Base-by-base conservation (phyloP, 2,113 vertebrate species). In the Mus spicilegus region DNA sequence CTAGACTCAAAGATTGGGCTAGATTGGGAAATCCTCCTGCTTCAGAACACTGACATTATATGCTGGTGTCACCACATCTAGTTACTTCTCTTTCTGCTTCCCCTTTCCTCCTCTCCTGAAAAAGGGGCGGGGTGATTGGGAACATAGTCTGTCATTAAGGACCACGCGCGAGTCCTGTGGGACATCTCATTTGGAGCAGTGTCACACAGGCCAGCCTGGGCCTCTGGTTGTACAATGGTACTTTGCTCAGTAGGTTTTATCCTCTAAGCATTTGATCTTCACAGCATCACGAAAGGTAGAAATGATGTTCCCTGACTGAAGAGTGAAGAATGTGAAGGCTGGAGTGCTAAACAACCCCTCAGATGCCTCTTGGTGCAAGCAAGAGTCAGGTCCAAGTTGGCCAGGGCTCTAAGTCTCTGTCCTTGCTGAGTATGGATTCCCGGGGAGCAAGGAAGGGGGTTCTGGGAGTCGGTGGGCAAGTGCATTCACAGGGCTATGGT, bases 241-340 rank as follows among this genome's bases (percentile, higher is more conserved):
- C 19, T 56, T 33, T 9, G 51, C 20, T 80, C 24, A 2, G 1
- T 33, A 26, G 13, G 12, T 2, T 70, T n/a, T 65, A 56, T 67
- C 61, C 49, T 30, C 7, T 17, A 17, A 26, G 69, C 11, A 1
- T n/a, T 80, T 42, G 5, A 86, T 33, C 9, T n/a, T 75, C 56
- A 8, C 12, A 19, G 16, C 12, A 5, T 69, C 13, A 49, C 0
- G 0, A 10, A 49, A 76, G 11, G 3, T 33, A 24, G 0, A 9
- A 61, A 39, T 11, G 46, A 67, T 30, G 42, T 89, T 42, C 51
- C 67, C 73, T 65, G 26, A 84, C 51, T 24, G 4, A 70, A 77
- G 72, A 26, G 28, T 16, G 13, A 93, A 39, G 89, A 54, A 72
- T 73, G 81, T 30, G 36, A 88, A 80, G 61, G 24, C 42, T 70